Base-by-base conservation (phyloP, 1,140 invertebrate genomes). In the Microplitis mediator region DNA sequence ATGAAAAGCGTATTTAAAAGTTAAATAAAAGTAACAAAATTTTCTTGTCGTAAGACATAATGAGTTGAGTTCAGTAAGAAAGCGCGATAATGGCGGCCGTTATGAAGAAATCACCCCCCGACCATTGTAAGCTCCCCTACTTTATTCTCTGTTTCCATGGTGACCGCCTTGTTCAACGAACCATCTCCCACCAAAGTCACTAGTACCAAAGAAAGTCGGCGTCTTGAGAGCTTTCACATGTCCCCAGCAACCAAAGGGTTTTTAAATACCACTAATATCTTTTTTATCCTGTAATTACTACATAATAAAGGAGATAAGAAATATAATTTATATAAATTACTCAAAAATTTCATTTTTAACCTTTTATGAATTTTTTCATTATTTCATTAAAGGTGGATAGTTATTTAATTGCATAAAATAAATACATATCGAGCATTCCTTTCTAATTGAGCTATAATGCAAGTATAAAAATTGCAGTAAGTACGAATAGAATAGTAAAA, bases 81-180 rank as follows among this genome's bases (percentile, higher is more conserved):
- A 81, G 85, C 74, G 84, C 81, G 83, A 87, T 85, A 85, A 87
- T 86, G 83, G 84, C 84, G 77, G 80, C 84, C 84, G 79, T 87
- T 87, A 87, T 87, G 84, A 86, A 85, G 85, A 86, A 87, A 86
- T 87, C 85, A 85, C 81, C 81, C 75, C 78, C 74, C 75, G 39
- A 51, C 75, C 67, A 69, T 64, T 23, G 68, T 45, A 23, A 69
- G 70, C 72, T 69, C 72, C 71, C 78, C 79, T 77, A 80, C 77
- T 81, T 78, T 79, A 80, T 84, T 81, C 81, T 80, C 69, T 75
- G 85, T 86, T 76, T 64, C 85, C 83, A 86, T 86, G 77, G 77
- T 80, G 77, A 87, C 85, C 83, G 83, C 81, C 84, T 84, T 84
- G 83, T 83, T 81, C 82, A 84, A 82, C 80, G 79, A 76, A 78